A percentile compares a stretch with the other conserved stretches of the same genome.
These are phyloP conservation scores for Propithecus deckenii DNA, from an alignment of 2,797 vertebrate species.

Conservation along the genomic window DNA sequence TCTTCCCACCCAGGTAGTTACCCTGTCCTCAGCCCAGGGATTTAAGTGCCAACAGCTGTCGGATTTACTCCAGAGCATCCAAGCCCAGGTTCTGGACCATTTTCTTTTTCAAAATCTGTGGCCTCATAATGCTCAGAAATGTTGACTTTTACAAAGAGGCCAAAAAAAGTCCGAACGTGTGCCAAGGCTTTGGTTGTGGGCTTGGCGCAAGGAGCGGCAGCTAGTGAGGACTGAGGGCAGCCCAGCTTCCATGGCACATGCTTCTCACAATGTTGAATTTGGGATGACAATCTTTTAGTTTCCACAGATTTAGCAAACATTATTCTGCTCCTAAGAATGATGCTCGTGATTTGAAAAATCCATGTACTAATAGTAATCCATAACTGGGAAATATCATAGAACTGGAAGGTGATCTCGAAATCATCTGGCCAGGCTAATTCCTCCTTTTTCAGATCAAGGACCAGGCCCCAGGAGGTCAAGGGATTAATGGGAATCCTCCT, in stretches of 20 bases:
- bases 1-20: neutral
- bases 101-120: constrained; percentile 30
- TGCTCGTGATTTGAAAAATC: neutral
- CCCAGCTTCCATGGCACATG: fast-evolving
- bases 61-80: neutral
- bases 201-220: neutral
- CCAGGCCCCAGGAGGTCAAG: neutral
- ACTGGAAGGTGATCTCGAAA: neutral
- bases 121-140: neutral
- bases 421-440: neutral
- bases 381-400: neutral
- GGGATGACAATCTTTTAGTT: neutral
- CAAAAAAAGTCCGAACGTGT: neutral
- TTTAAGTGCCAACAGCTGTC: neutral
- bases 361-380: neutral
- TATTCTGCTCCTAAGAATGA: neutral
- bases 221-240: neutral
- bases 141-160: constrained; percentile 19
- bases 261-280: neutral
- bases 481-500: no score
- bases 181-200: neutral
- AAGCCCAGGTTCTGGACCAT: neutral
- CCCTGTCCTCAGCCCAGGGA: neutral
- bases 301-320: neutral
- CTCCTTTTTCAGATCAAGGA: neutral